Conservation (phyloP, 2,797 vertebrate species). For the Cyclopterus lumpus region DNA sequence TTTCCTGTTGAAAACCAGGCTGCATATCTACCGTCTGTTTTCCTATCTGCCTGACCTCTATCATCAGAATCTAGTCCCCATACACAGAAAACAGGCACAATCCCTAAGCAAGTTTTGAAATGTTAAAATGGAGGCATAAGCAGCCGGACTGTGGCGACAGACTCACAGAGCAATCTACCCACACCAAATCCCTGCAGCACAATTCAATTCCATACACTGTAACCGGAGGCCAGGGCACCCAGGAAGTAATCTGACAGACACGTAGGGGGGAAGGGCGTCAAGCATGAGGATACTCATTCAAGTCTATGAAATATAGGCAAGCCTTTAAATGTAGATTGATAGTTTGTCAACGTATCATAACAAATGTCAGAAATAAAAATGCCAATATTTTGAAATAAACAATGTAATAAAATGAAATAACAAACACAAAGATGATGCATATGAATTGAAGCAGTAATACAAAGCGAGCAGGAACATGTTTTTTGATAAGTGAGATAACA, state of each 20-base stretch:
- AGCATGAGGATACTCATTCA: conserved; percentile 37
- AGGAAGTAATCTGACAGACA: conserved; percentile 65
- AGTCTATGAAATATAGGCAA: conserved; percentile 35
- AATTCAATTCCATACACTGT: conserved; percentile 73
- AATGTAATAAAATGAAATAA: neutral
- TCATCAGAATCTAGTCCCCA: conserved; percentile 31
- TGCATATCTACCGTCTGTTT: conserved; percentile 2
- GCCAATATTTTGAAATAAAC: neutral
- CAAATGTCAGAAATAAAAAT: neutral
- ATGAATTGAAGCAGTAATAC: neutral
- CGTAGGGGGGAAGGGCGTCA: conserved; percentile 49
- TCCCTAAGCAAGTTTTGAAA: conserved; percentile 49
- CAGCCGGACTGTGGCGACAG: conserved; percentile 45
- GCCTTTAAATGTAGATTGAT: conserved; percentile 5
- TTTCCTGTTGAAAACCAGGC: conserved; percentile 47
- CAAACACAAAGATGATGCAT: neutral
- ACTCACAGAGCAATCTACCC: conserved; percentile 61
- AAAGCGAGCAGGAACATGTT: neutral
- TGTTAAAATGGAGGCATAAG: conserved; percentile 52
- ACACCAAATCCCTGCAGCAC: conserved; percentile 71
- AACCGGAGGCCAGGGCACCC: conserved; percentile 64
- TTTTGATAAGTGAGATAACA: conserved; percentile 1
- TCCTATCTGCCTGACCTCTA: conserved; percentile 9
- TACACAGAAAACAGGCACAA: conserved; percentile 33
- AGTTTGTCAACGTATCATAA: neutral